Evolutionary conservation across 2,888 invertebrate species (phyloP).

Genomic region (Eupithecia vulgata): DNA sequence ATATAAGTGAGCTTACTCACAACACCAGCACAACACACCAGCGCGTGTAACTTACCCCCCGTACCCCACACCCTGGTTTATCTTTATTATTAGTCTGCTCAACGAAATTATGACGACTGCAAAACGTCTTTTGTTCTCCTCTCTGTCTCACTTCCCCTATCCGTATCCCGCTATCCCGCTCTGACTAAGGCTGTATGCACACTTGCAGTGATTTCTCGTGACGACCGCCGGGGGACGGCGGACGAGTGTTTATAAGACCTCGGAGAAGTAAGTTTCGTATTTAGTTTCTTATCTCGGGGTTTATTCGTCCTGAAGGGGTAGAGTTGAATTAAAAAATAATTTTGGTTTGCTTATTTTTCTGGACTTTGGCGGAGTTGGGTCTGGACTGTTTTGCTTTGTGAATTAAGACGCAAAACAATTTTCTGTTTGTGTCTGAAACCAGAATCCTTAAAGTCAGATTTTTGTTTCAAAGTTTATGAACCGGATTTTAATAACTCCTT

Average conservation of each 20-base stretch:
- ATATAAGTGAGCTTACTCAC: conserved; percentile 46
- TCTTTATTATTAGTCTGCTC: conserved; percentile 84
- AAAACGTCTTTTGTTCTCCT: conserved; percentile 67
- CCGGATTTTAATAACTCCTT: neutral
- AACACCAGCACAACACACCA: conserved; percentile 40
- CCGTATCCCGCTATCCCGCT: conserved; percentile 48
- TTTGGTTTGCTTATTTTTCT: conserved; percentile 41
- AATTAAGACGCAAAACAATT: neutral
- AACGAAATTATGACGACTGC: conserved; percentile 85
- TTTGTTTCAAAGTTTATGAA: neutral
- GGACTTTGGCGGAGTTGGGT: conserved; percentile 11
- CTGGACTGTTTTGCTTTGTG: neutral
- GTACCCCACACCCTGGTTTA: conserved; percentile 66
- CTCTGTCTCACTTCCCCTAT: conserved; percentile 50
- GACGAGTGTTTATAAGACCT: conserved; percentile 67
- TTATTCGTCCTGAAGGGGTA: conserved; percentile 60
- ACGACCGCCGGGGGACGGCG: conserved; percentile 66
- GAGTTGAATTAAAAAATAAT: conserved; percentile 60
- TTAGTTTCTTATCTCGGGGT: conserved; percentile 68
- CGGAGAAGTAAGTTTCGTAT: conserved; percentile 67
- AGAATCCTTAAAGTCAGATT: neutral
- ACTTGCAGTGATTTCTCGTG: conserved; percentile 71
- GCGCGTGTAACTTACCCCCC: conserved; percentile 45
- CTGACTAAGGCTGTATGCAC: conserved; percentile 59
- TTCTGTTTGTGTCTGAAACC: neutral